These are phyloP conservation scores for Pollenia angustigena DNA, from an alignment of 2,888 invertebrate species.

Conservation along the genomic window DNA sequence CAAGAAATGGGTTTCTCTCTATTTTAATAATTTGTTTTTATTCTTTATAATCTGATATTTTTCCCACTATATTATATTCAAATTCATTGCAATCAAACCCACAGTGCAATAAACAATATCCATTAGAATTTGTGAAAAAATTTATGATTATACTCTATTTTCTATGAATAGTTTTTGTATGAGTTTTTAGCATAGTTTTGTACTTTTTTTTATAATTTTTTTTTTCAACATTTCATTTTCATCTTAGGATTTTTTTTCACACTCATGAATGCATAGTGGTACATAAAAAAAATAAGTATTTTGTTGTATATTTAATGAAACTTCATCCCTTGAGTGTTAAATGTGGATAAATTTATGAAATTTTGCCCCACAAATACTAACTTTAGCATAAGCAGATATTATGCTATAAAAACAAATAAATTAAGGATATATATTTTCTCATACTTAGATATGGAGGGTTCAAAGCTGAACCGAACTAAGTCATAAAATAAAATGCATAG, in stretches of 20 bases:
- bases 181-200: constrained; percentile 24
- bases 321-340: constrained; percentile 68
- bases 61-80: too few species aligned
- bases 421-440: not conserved
- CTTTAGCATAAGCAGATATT: constrained; percentile 12
- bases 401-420: not conserved
- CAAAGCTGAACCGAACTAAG: too few species aligned
- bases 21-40: too few species aligned
- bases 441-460: too few species aligned
- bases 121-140: constrained; percentile 2
- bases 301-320: constrained; percentile 67
- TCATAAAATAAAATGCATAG: too few species aligned
- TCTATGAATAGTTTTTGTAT: constrained; percentile 42
- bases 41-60: too few species aligned
- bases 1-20: too few species aligned
- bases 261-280: not conserved
- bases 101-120: not conserved
- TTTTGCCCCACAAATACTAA: constrained; percentile 14
- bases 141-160: constrained; percentile 18
- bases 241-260: constrained; percentile 10
- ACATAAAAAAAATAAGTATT: not conserved
- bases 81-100: not conserved
- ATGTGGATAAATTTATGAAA: constrained; percentile 59
- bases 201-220: constrained; percentile 29
- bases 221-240: constrained; percentile 42